Evolutionary conservation across 2,888 invertebrate genomes (phyloP).

Genomic region (Conops quadrifasciatus): DNA sequence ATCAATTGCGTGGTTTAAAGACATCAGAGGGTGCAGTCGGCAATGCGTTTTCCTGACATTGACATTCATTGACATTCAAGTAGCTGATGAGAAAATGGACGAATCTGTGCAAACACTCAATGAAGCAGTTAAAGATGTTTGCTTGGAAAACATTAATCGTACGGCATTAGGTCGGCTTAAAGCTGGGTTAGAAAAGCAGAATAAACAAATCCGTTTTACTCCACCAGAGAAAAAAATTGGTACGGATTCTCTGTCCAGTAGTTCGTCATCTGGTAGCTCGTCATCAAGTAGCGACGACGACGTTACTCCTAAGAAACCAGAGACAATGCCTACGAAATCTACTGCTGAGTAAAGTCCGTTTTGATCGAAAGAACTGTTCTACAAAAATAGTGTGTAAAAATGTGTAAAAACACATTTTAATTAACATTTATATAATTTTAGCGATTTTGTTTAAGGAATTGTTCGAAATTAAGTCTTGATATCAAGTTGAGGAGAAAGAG

Average conservation of each 20-base stretch:
- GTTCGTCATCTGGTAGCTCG: constrained; percentile 48
- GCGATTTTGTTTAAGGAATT: too few species aligned
- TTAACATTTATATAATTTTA: too few species aligned
- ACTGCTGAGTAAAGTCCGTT: neutral
- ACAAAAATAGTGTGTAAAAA: too few species aligned
- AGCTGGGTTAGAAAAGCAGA: too few species aligned
- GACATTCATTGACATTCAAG: constrained; percentile 69
- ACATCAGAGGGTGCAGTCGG: constrained; percentile 69
- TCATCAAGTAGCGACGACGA: constrained; percentile 58
- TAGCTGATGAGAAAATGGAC: constrained; percentile 65
- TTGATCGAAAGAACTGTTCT: neutral
- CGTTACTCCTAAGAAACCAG: constrained; percentile 56
- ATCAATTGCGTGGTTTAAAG: constrained; percentile 65
- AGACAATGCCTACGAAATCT: constrained; percentile 53
- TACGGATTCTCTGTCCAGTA: constrained; percentile 50
- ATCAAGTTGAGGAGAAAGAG: too few species aligned
- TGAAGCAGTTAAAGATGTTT: constrained; percentile 66
- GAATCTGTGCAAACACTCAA: constrained; percentile 67
- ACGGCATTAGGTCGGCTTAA: too few species aligned
- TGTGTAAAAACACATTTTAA: neutral
- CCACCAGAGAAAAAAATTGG: constrained; percentile 55
- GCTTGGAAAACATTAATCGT: constrained; percentile 68
- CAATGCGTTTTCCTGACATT: constrained; percentile 69
- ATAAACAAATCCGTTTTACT: too few species aligned
- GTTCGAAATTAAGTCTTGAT: too few species aligned